phyloP scores from a whole-genome alignment of 2,888 invertebrate genomes.

The Podabrus alpinus region DNA sequence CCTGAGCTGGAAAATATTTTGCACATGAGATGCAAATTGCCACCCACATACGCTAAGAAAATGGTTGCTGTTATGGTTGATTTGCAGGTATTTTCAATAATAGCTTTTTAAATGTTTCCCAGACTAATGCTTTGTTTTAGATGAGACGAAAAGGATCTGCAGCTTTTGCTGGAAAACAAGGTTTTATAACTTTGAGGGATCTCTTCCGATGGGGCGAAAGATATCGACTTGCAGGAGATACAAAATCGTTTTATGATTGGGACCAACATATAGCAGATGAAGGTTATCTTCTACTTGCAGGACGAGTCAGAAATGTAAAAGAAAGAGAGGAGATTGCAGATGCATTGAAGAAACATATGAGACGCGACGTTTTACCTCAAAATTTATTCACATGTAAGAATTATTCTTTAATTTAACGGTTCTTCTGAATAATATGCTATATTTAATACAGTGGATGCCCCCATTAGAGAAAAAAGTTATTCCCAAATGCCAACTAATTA shows the following conservation, averaged over 20 bases:
- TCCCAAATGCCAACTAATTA: too few relatives aligned
- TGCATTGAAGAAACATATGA: constrained; percentile 79
- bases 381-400: constrained; percentile 69
- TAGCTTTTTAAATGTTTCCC: background rate
- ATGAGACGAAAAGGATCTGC: constrained; percentile 78
- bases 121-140: constrained; percentile 47
- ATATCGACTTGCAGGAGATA: constrained; percentile 69
- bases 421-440: background rate
- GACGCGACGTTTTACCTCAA: constrained; percentile 71
- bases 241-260: constrained; percentile 84
- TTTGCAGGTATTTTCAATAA: constrained; percentile 68
- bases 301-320: constrained; percentile 83
- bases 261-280: constrained; percentile 96
- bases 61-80: constrained; percentile 92
- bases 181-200: constrained; percentile 92
- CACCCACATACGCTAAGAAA: constrained; percentile 84
- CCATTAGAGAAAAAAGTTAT: too few relatives aligned
- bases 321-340: constrained; percentile 82
- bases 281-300: constrained; percentile 92
- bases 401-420: constrained; percentile 26
- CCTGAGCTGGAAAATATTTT: constrained; percentile 86
- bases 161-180: constrained; percentile 88
- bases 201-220: constrained; percentile 96
- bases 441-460: too few relatives aligned
- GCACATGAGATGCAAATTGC: constrained; percentile 85